Conservation (phyloP, 2,113 vertebrate genomes). For the Osmerus mordax region DNA sequence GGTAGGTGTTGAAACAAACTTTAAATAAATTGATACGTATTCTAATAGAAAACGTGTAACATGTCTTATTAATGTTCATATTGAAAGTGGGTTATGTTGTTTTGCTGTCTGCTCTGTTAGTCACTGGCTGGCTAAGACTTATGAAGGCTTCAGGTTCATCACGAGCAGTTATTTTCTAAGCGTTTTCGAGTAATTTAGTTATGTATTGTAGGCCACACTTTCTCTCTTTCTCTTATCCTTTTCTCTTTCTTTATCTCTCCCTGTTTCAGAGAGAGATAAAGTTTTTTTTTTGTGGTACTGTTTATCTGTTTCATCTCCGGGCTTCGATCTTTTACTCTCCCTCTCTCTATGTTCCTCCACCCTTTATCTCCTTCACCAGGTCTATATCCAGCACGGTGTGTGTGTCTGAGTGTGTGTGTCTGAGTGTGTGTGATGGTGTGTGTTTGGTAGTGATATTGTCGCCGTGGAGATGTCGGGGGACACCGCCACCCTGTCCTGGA, state of each 20-base stretch:
- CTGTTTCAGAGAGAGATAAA: slow-evolving; percentile 4
- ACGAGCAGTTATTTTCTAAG: too few relatives aligned
- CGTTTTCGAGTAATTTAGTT: too few relatives aligned
- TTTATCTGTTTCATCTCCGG: background rate
- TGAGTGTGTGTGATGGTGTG: slow-evolving; percentile 23
- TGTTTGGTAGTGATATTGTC: slow-evolving; percentile 17
- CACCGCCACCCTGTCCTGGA: slow-evolving; percentile 74
- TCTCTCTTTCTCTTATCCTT: background rate
- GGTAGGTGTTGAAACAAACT: background rate
- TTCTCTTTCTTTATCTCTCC: background rate
- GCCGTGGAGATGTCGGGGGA: slow-evolving; percentile 80
- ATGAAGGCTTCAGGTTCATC: too few relatives aligned
- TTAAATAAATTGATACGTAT: background rate
- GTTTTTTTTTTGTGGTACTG: slow-evolving; percentile 3
- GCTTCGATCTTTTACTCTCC: background rate
- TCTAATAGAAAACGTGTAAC: background rate
- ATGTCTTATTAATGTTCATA: background rate
- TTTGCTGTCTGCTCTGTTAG: too few relatives aligned
- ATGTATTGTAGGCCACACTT: too few relatives aligned
- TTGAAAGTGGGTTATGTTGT: too few relatives aligned
- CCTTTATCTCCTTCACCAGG: slow-evolving; percentile 1
- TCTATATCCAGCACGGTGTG: background rate
- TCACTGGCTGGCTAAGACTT: too few relatives aligned
- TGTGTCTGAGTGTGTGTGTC: slow-evolving; percentile 21
- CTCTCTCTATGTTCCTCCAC: background rate